Base-by-base conservation (phyloP, 2,888 invertebrate genomes). In the Disparrhopalites patrizii region DNA sequence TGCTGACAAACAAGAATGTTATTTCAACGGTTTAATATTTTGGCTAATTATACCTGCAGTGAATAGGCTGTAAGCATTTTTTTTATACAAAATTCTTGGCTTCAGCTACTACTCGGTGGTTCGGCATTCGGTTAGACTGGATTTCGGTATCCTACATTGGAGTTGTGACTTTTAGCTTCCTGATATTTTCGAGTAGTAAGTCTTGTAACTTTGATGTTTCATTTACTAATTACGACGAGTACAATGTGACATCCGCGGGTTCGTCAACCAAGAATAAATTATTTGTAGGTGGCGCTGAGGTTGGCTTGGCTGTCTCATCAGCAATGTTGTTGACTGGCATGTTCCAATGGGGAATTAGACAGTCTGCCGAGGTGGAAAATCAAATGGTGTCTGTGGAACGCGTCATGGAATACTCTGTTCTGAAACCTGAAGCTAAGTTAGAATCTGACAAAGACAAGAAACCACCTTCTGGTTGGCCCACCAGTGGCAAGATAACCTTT, bases 131-230 rank as follows among this genome's bases (percentile, higher is more conserved):
- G 90, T 73, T 72, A 5, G 72, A 72, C 54, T 66, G 58, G 57
- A 85, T 94, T 62, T 95, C 94, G 78, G 86, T 91, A 0, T 71
- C 90, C 4, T 97, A 94, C 80, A 91, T 97, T 67, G 85, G 86
- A 0, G 78, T 90, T 51, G 93, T 96, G 0, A 91, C 94, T 0
- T 82, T 51, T 47, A 68, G 64, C 36, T 62, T 68, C 40, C 7
- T 51, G 31, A 3, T 61, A 30, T 31, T 47, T 27, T 3, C 51
- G 3, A n/a, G 33, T 15, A 30, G 61, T 61, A 61, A 43, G 18
- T 36, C 15, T 36, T 7, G 36, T 7, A n/a, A n/a, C 3, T 13
- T 27, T 10, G 15, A 36, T 36, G n/a, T n/a, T n/a, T n/a, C n/a
- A n/a, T 36, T 36, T 10, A 36, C 15, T 36, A 36, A 36, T 36